Evolutionary conservation across 1,140 invertebrate genomes (phyloP), one percentile per base, ranked within the genome.

Genomic region (Caenorhabditis inopinata): DNA sequence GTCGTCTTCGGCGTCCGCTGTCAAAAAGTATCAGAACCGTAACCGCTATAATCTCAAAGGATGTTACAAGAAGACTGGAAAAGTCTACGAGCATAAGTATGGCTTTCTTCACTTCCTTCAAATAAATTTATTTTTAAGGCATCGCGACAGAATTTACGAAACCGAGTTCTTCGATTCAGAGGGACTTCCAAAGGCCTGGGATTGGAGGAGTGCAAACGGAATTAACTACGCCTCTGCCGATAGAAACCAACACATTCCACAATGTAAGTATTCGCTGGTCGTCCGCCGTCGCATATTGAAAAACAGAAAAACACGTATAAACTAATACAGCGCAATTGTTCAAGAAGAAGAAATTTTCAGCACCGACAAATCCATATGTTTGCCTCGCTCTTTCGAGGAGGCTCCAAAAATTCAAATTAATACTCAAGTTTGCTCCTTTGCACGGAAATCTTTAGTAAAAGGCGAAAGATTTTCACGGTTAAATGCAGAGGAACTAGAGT

Each of bases 181-280:
- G 16, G 76, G 80, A n/a, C 85, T 91, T 11, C 90, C 90, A 38
- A 58, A 85, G 23, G 79, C 32, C 21, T 90, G 85, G 87, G 90
- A 91, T 79, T 91, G 90, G 90, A 83, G 90, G 79, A 90, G 90
- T 83, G 82, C 89, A 3, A 88, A 87, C 80, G 90, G 90, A 1
- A 85, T 82, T 23, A 91, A 90, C 77, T 91, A 89, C 82, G 86
- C 82, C n/a, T 90, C 89, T 51, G 86, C 89, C 18, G 90, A 90
- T 46, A 83, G 90, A 53, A 91, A 91, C 68, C 86, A 87, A 73
- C 86, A 87, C 68, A 87, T 87, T 82, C 86, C 86, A 32, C 85
- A 87, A 80, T 88, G 87, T 87, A 38, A 16, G 82, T 76, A n/a
- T n/a, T n/a, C n/a, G n/a, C n/a, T n/a, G n/a, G n/a, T n/a, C n/a